Conservation (phyloP, 2,113 vertebrate species). For the Nerophis lumbriciformis region DNA sequence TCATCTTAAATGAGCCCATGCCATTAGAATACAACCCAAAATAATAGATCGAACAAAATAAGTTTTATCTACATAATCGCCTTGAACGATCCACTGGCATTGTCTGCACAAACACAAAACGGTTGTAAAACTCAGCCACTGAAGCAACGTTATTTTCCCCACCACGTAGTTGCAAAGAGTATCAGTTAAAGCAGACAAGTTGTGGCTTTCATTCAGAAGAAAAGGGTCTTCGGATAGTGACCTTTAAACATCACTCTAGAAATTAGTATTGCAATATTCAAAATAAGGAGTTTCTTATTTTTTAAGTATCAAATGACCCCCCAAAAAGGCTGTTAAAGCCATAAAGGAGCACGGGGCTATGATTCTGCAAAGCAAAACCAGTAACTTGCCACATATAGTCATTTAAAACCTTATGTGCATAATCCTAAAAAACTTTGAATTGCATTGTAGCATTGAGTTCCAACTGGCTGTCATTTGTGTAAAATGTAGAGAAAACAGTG, state of each 20-base stretch:
- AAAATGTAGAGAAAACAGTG: constrained; percentile 14
- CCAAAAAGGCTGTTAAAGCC: constrained; percentile 3
- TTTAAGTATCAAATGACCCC: constrained; percentile 33
- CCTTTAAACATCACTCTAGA: constrained; percentile 2
- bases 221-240: constrained; percentile 6
- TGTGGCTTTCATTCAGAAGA: constrained; percentile 20
- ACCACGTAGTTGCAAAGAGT: not conserved
- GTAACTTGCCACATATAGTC: not conserved
- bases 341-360: constrained; percentile 3
- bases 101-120: constrained; percentile 3
- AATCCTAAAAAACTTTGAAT: not conserved
- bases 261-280: constrained; percentile 36
- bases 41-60: not conserved
- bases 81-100: not conserved
- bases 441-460: not conserved
- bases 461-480: not conserved
- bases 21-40: not conserved
- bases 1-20: constrained; percentile 6
- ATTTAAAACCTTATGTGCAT: constrained; percentile 17
- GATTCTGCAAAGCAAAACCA: not conserved
- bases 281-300: constrained; percentile 9
- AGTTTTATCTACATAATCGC: not conserved
- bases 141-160: not conserved
- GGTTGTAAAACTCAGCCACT: constrained; percentile 8
- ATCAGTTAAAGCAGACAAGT: constrained; percentile 5